Conservation (phyloP, 2,113 vertebrate genomes). For the Percopsis transmontana region DNA sequence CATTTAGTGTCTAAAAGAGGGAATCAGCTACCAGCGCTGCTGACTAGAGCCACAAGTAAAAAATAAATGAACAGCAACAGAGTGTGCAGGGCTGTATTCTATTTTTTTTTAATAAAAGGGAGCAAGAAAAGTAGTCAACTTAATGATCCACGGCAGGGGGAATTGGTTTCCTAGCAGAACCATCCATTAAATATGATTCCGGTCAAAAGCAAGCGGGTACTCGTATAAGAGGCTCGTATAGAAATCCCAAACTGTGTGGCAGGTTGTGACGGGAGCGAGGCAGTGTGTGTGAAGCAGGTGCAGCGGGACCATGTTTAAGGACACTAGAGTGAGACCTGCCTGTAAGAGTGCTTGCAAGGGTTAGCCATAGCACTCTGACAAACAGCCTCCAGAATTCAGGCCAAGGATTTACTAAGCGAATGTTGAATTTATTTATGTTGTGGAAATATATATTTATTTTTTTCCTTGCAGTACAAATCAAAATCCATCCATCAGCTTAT, state of each 20-base stretch:
- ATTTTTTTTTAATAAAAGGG: not conserved
- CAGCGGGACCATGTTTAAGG: too few species aligned
- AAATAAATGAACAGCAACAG: not conserved
- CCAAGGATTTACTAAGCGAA: too few species aligned
- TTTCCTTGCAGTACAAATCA: too few species aligned
- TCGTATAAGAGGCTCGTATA: constrained; percentile 20
- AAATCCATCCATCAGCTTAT: too few species aligned
- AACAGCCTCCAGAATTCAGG: not conserved
- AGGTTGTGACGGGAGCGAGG: constrained; percentile 5
- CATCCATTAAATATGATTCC: constrained; percentile 28
- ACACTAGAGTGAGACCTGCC: too few species aligned
- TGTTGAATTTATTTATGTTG: too few species aligned
- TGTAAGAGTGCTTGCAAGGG: not conserved
- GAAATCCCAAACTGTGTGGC: not conserved
- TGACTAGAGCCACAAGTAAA: constrained; percentile 10
- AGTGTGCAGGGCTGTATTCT: not conserved
- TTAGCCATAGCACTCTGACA: not conserved
- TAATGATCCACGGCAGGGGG: constrained; percentile 44
- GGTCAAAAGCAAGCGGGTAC: constrained; percentile 14
- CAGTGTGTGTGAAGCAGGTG: constrained; percentile 12
- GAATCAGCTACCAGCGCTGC: constrained; percentile 17
- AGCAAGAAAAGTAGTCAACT: constrained; percentile 27
- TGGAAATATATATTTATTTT: too few species aligned
- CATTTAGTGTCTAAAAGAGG: constrained; percentile 33
- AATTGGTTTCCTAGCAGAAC: constrained; percentile 41